These are phyloP conservation scores for Drosophila punjabiensis DNA, from an alignment of 1,140 invertebrate species.

Conservation along the genomic window DNA sequence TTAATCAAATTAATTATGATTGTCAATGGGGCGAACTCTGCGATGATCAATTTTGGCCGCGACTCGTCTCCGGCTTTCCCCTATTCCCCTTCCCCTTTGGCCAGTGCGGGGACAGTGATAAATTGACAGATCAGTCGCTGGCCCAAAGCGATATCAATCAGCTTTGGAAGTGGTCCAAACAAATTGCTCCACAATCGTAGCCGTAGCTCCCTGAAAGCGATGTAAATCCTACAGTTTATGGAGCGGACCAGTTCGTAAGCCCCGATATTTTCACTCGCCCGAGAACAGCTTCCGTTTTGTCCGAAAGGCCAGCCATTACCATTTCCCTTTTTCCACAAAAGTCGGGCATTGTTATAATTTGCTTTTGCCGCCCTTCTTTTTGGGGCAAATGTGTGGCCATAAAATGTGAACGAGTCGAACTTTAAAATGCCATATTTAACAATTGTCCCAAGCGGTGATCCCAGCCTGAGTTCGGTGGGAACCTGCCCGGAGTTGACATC, in stretches of 20 bases:
- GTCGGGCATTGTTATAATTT: slow-evolving; percentile 59
- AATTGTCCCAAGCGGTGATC: slow-evolving; percentile 59
- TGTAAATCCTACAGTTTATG: slow-evolving; percentile 76
- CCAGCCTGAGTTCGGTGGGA: slow-evolving; percentile 62
- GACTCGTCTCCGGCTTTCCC: slow-evolving; percentile 24
- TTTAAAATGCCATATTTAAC: slow-evolving; percentile 70
- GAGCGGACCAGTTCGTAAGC: slow-evolving; percentile 47
- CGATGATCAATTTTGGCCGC: slow-evolving; percentile 50
- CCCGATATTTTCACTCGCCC: slow-evolving; percentile 12
- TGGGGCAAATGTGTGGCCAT: slow-evolving; percentile 52
- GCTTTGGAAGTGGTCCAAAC: slow-evolving; percentile 51
- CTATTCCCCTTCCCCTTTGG: neutral
- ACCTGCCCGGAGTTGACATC: slow-evolving; percentile 71
- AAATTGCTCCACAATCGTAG: slow-evolving; percentile 64
- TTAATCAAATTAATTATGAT: slow-evolving; percentile 84
- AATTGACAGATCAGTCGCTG: slow-evolving; percentile 70
- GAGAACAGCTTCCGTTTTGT: slow-evolving; percentile 73
- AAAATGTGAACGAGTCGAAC: slow-evolving; percentile 61
- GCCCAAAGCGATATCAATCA: slow-evolving; percentile 37
- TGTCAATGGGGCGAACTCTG: slow-evolving; percentile 66
- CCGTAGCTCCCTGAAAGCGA: slow-evolving; percentile 32
- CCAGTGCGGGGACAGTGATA: slow-evolving; percentile 63
- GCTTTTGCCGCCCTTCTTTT: slow-evolving; percentile 11
- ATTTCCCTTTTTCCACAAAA: slow-evolving; percentile 66
- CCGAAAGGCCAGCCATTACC: slow-evolving; percentile 49